These are phyloP conservation scores for Chloroceryle amazona DNA, from an alignment of 2,797 vertebrate genomes.

Conservation along the genomic window DNA sequence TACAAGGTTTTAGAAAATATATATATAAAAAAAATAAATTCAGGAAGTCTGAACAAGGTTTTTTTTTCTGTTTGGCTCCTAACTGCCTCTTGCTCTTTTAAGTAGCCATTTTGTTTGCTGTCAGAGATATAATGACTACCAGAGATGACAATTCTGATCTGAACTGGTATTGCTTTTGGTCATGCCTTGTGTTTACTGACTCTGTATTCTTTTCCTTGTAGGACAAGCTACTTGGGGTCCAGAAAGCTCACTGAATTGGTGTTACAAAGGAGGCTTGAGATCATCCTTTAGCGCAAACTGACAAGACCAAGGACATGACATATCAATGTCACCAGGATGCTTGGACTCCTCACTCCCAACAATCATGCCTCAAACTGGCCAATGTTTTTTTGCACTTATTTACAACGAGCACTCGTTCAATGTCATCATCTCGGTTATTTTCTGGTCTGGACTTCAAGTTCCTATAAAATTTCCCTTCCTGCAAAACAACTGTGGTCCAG, in stretches of 20 bases:
- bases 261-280: neutral
- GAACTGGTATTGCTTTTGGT: neutral
- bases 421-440: neutral
- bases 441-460: neutral
- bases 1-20: neutral
- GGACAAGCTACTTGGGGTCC: neutral
- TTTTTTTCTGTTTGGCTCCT: neutral
- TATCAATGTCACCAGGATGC: neutral
- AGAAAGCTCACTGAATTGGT: neutral
- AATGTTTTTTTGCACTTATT: neutral
- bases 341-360: neutral
- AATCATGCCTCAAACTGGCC: neutral
- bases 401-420: neutral
- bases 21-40: neutral
- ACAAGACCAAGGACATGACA: neutral
- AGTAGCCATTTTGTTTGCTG: neutral
- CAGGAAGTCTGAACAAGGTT: neutral
- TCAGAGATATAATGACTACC: neutral
- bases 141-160: neutral
- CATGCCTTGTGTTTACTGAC: neutral
- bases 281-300: neutral
- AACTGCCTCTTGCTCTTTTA: neutral
- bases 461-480: slow-evolving; percentile 26
- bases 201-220: neutral
- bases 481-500: neutral